phyloP scores from a whole-genome alignment of 2,797 vertebrate species.

The Phylloscopus collybita region DNA sequence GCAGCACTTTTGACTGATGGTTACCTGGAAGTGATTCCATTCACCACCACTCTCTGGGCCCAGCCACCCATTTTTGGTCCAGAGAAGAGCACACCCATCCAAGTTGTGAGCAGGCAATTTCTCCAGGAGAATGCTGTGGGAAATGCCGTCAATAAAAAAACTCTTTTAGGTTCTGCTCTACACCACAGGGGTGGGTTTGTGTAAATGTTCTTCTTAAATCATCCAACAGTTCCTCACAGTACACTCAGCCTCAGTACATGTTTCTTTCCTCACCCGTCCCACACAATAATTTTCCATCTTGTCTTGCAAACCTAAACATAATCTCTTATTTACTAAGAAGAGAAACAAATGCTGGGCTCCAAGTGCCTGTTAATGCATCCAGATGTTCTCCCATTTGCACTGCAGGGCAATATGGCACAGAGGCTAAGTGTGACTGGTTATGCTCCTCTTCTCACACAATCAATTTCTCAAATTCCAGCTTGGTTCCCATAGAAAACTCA shows the following conservation, averaged over 20 bases:
- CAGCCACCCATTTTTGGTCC: not conserved
- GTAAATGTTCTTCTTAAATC: not conserved
- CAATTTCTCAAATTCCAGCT: not conserved
- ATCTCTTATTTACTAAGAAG: not conserved
- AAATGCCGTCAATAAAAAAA: not conserved
- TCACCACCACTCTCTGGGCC: not conserved
- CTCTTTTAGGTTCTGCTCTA: not conserved
- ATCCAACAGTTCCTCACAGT: not conserved
- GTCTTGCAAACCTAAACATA: not conserved
- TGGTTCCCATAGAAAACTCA: not conserved
- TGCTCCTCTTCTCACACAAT: not conserved
- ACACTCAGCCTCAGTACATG: not conserved
- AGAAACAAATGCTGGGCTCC: not conserved
- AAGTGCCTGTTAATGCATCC: not conserved
- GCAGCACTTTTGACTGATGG: rapidly evolving
- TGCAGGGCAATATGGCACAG: not conserved
- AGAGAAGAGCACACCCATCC: not conserved
- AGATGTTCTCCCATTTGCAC: not conserved
- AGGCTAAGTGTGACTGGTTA: not conserved
- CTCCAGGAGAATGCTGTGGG: not conserved
- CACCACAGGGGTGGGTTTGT: not conserved
- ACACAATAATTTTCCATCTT: not conserved
- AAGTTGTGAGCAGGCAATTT: not conserved
- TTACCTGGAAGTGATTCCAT: not conserved
- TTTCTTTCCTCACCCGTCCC: not conserved